These are phyloP conservation scores for Anarrhichthys ocellatus DNA, from an alignment of 2,113 vertebrate genomes.

Conservation along the genomic window DNA sequence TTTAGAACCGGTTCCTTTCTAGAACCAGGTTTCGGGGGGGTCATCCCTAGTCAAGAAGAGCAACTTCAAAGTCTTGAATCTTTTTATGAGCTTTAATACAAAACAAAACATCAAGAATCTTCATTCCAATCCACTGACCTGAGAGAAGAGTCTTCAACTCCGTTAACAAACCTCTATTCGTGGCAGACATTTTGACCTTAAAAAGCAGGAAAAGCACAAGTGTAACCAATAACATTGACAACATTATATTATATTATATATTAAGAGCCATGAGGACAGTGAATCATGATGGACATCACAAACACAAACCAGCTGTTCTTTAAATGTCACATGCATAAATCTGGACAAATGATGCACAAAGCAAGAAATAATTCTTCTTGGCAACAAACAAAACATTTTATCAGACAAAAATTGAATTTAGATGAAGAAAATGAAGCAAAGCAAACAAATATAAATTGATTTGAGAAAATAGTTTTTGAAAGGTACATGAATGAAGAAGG, in stretches of 20 bases:
- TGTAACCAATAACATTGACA: conserved; percentile 25
- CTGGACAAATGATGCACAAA: too few relatives aligned
- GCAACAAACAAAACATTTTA: too few relatives aligned
- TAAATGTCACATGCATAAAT: background rate
- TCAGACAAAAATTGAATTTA: too few relatives aligned
- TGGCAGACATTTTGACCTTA: conserved; percentile 29
- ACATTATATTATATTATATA: background rate
- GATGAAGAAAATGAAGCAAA: background rate
- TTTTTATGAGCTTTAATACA: background rate
- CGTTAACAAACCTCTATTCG: conserved; percentile 31
- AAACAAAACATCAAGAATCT: background rate
- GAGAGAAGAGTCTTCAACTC: conserved; percentile 2
- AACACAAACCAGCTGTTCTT: background rate
- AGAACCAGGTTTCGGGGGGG: too few relatives aligned
- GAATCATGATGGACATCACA: background rate
- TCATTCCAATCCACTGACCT: background rate
- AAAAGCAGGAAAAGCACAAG: conserved; percentile 12
- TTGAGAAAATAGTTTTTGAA: background rate
- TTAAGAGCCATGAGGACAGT: background rate
- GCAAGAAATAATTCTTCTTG: too few relatives aligned
- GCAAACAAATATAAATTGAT: background rate
- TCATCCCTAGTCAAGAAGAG: too few relatives aligned
- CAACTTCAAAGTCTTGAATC: too few relatives aligned
- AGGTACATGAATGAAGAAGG: too few relatives aligned
- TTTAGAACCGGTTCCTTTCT: background rate